Conservation (phyloP, 2,113 vertebrate species). For the Podarcis raffonei region DNA sequence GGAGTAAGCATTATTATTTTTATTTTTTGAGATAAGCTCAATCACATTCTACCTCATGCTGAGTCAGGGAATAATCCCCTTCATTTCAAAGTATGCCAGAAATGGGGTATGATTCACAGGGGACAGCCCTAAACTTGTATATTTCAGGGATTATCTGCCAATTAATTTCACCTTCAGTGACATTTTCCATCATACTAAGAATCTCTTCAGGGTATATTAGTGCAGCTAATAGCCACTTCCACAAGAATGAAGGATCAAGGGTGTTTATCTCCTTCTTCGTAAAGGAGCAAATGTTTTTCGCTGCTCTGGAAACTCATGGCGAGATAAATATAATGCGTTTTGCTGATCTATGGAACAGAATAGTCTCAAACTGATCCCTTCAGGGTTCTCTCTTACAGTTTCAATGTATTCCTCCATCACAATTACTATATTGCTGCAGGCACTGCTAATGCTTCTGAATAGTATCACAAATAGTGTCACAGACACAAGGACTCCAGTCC, state of each 20-base stretch:
- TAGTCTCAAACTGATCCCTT: conserved; percentile 32
- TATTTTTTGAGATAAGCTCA: conserved; percentile 25
- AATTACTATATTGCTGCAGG: conserved; percentile 24
- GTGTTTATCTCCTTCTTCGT: conserved; percentile 37
- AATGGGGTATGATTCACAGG: conserved; percentile 51
- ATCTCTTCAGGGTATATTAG: conserved; percentile 38
- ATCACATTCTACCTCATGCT: conserved; percentile 43
- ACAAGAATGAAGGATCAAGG: conserved; percentile 49
- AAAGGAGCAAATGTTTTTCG: conserved; percentile 41
- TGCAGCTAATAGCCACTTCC: conserved; percentile 40
- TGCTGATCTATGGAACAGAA: conserved; percentile 11
- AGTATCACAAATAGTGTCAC: neutral
- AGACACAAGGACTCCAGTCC: neutral
- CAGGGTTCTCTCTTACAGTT: conserved; percentile 10
- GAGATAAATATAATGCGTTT: conserved; percentile 23
- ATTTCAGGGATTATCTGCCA: conserved; percentile 60
- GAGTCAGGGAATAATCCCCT: conserved; percentile 48
- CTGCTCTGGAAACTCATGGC: neutral
- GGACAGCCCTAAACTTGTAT: conserved; percentile 36
- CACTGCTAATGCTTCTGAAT: conserved; percentile 2
- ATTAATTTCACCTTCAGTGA: conserved; percentile 56
- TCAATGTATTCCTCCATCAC: conserved; percentile 13
- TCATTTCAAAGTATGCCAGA: conserved; percentile 53
- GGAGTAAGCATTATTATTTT: neutral
- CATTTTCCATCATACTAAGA: conserved; percentile 17